phyloP scores from a whole-genome alignment of 1,140 invertebrate species.

The Rhizoglyphus robini region DNA sequence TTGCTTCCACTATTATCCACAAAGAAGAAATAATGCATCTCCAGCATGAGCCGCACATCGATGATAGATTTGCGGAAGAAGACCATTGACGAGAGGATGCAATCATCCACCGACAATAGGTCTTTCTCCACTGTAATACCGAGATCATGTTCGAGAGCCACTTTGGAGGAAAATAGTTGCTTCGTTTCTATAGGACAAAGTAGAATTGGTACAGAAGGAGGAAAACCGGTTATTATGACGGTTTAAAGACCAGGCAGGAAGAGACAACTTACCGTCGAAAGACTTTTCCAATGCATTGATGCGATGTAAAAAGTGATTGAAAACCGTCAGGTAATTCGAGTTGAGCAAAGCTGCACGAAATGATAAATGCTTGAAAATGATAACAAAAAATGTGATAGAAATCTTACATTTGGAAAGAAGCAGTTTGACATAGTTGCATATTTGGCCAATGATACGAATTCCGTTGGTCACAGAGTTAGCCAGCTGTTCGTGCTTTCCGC shows the following conservation, averaged over 20 bases:
- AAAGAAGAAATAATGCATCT: constrained; percentile 15
- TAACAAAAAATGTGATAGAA: background rate
- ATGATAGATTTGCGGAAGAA: background rate
- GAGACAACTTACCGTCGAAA: background rate
- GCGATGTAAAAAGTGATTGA: constrained; percentile 5
- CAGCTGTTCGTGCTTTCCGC: background rate
- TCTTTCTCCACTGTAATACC: background rate
- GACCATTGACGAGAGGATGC: constrained; percentile 4
- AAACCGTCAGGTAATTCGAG: background rate
- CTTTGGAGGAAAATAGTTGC: background rate
- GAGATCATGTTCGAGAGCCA: constrained; percentile 9
- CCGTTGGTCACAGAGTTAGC: background rate
- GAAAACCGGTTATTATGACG: too few relatives aligned
- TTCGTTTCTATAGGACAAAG: background rate
- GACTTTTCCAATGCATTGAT: constrained; percentile 1
- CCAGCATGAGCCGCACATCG: background rate
- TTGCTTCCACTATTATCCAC: background rate
- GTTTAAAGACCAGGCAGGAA: background rate
- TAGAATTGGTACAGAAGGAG: background rate
- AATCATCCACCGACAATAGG: background rate
- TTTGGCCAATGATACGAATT: background rate
- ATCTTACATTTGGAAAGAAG: background rate
- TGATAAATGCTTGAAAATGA: background rate
- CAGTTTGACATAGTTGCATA: background rate
- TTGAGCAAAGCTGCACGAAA: background rate